phyloP scores from a whole-genome alignment of 2,888 invertebrate genomes.

The Trachelus iudaicus region DNA sequence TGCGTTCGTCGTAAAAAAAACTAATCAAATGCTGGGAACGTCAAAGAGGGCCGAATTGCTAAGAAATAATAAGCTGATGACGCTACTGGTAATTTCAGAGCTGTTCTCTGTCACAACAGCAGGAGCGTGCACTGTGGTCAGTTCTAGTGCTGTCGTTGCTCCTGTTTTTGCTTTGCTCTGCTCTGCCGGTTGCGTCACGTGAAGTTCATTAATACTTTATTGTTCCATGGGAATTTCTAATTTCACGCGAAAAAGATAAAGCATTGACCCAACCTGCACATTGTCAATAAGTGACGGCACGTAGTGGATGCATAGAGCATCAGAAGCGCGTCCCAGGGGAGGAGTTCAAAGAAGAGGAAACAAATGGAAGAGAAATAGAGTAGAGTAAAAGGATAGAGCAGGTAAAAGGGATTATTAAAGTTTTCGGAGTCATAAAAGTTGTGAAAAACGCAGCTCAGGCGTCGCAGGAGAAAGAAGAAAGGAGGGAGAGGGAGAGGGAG shows the following conservation, averaged over 20 bases:
- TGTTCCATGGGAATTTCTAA: too few relatives aligned
- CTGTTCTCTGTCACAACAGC: not conserved
- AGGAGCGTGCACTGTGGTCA: constrained; percentile 9
- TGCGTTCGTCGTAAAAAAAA: constrained; percentile 28
- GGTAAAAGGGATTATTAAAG: not conserved
- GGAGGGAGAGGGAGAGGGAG: not conserved
- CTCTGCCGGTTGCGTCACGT: too few relatives aligned
- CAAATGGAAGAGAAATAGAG: constrained; percentile 26
- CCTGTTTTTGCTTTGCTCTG: not conserved
- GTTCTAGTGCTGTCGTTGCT: not conserved
- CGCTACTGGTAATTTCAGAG: constrained; percentile 30
- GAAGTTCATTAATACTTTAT: too few relatives aligned
- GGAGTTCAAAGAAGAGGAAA: constrained; percentile 4
- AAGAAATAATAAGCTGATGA: constrained; percentile 31
- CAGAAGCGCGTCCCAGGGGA: constrained; percentile 3
- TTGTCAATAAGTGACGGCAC: too few relatives aligned
- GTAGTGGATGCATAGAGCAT: too few relatives aligned
- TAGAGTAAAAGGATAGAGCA: constrained; percentile 7
- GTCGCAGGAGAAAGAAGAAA: not conserved
- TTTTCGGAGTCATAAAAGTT: constrained; percentile 13
- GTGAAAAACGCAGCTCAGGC: not conserved
- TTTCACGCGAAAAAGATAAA: too few relatives aligned
- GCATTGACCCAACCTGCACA: too few relatives aligned
- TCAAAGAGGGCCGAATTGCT: constrained; percentile 31
- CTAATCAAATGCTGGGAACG: constrained; percentile 35